A percentile compares a stretch with the other conserved stretches of the same genome.
Conservation (phyloP, 1,140 invertebrate genomes). For the Cryptotermes secundus region DNA sequence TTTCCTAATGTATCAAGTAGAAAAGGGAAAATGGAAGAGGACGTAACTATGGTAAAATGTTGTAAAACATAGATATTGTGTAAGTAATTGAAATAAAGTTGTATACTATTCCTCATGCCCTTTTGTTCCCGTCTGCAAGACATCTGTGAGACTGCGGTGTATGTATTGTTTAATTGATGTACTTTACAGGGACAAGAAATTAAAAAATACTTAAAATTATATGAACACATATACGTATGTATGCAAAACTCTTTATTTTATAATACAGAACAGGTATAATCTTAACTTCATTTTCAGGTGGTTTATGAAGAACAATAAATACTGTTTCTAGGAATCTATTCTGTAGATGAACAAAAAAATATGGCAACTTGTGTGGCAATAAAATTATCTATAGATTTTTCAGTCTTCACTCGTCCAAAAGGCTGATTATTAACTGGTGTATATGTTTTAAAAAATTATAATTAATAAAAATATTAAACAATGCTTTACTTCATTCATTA, state of each 20-base stretch:
- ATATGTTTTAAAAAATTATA: slow-evolving; percentile 33
- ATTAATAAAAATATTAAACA: slow-evolving; percentile 31
- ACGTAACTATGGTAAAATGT: slow-evolving; percentile 22
- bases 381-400: slow-evolving; percentile 9
- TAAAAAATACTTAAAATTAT: background rate
- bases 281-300: slow-evolving; percentile 16
- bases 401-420: slow-evolving; percentile 24
- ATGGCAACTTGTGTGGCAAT: background rate
- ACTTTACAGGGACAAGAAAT: background rate
- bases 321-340: background rate
- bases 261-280: background rate
- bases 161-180: background rate
- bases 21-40: background rate
- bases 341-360: background rate
- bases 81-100: background rate
- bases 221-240: background rate
- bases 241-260: background rate
- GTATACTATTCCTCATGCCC: slow-evolving; percentile 2
- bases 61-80: slow-evolving; percentile 15
- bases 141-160: background rate
- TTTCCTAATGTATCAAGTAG: background rate
- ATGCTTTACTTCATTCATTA: background rate
- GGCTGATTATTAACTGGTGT: slow-evolving; percentile 32
- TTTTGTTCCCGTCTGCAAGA: background rate
- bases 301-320: slow-evolving; percentile 12